Conservation (phyloP, 2,113 vertebrate genomes). For the Pedetes capensis region DNA sequence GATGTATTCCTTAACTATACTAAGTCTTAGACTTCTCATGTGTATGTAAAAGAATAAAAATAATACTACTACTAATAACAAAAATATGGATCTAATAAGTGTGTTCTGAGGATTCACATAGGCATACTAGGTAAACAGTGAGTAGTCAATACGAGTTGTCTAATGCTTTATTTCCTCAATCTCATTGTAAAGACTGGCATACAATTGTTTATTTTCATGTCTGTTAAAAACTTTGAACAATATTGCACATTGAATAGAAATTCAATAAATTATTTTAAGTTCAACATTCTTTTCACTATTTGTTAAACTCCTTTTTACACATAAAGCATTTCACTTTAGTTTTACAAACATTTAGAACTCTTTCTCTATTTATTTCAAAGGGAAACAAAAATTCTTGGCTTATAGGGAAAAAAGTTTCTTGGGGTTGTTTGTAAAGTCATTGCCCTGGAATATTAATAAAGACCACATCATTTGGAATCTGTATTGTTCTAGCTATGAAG, state of each 20-base stretch:
- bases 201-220: neutral
- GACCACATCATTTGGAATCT: neutral
- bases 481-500: neutral
- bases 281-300: neutral
- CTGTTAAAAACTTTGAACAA: neutral
- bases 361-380: neutral
- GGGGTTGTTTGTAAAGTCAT: neutral
- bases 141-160: neutral
- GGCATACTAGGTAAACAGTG: accelerated
- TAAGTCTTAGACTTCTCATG: neutral
- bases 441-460: neutral
- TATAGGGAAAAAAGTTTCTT: neutral
- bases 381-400: neutral
- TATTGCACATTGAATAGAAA: neutral
- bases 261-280: neutral
- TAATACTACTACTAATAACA: neutral
- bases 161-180: neutral
- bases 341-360: neutral
- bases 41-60: neutral
- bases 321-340: neutral
- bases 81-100: neutral
- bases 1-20: neutral
- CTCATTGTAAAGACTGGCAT: neutral
- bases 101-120: neutral
- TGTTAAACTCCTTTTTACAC: neutral